Evolutionary conservation across 2,113 vertebrate genomes (phyloP), one percentile per base, ranked within the genome.

Genomic region (Tichodroma muraria): DNA sequence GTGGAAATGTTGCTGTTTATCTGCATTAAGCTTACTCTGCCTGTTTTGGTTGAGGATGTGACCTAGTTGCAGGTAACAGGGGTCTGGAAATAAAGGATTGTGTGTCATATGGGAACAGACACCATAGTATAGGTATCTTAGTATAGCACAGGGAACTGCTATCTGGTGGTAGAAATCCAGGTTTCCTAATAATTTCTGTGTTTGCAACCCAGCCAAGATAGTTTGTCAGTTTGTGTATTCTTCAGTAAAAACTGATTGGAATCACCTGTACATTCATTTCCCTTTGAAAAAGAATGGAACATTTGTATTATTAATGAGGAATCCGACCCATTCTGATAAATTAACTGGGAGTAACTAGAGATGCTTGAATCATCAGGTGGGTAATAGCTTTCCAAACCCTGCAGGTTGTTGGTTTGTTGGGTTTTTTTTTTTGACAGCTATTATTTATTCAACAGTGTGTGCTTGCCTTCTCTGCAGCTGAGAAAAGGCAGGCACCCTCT

Each of bases 221-320:
- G 24, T 85, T 91, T 94, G 44, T 77, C 59, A 63, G 37, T 61
- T 91, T 91, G 37, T 89, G 28, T 83, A 13, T 77, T 94, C 69
- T 88, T 93, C 94, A 92, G 91, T 79, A 92, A 90, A 97, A 94
- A 79, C 92, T 94, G 86, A 56, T 66, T 93, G 94, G 85, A 96
- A 89, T 95, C 91, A 83, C 57, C 60, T 84, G 64, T 50, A 82
- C 45, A 27, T 63, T 93, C 85, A 88, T 96, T 95, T 95, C 78
- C 59, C 80, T 97, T 95, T 97, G 94, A 94, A 96, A 97, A 97
- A 98, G 98, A 98, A 97, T 98, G 99, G 99, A 99, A 99, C 98
- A 98, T 98, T 98, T 99, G 96, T 97, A 98, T 99, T 98, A 99
- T 99, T 99, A 92, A 99, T 98, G 97, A 97, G 98, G 96, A 98